Conservation (phyloP, 1,140 invertebrate genomes). For the Eulimnadia texana region DNA sequence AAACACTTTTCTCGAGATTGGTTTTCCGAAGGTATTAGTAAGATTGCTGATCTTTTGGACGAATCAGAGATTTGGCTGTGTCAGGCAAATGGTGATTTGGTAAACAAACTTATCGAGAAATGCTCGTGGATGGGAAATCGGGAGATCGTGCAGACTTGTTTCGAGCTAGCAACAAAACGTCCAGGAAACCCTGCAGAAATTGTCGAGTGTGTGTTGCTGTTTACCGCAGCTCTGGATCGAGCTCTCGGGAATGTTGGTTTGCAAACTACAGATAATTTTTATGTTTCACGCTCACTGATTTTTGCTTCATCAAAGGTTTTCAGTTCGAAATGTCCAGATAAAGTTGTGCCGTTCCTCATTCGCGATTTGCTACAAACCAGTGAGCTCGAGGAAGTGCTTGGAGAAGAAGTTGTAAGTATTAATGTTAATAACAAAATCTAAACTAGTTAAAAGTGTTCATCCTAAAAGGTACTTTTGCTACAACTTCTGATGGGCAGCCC, state of each 20-base stretch:
- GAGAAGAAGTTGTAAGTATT: not conserved
- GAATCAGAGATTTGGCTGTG: not conserved
- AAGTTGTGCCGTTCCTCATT: conserved; percentile 3
- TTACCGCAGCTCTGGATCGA: conserved; percentile 7
- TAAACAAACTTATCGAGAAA: not conserved
- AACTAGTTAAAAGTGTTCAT: not conserved
- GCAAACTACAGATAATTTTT: too few species aligned
- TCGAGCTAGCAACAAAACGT: not conserved
- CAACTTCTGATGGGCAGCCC: conserved; percentile 28
- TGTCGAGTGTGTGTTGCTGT: not conserved
- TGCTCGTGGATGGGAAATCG: not conserved
- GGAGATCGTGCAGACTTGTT: not conserved
- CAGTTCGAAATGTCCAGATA: not conserved
- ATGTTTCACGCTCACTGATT: not conserved
- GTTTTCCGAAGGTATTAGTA: not conserved
- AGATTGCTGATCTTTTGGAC: not conserved
- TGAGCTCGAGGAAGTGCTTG: not conserved
- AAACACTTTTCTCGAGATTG: not conserved
- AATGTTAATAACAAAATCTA: not conserved
- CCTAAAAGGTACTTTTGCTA: conserved; percentile 16
- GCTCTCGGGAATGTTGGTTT: conserved; percentile 8
- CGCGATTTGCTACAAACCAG: conserved; percentile 1
- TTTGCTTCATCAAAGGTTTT: not conserved
- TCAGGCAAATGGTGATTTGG: too few species aligned
- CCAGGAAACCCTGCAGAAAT: not conserved